These are phyloP conservation scores for Drosophila bunnanda DNA, from an alignment of 2,888 invertebrate genomes.

Conservation along the genomic window DNA sequence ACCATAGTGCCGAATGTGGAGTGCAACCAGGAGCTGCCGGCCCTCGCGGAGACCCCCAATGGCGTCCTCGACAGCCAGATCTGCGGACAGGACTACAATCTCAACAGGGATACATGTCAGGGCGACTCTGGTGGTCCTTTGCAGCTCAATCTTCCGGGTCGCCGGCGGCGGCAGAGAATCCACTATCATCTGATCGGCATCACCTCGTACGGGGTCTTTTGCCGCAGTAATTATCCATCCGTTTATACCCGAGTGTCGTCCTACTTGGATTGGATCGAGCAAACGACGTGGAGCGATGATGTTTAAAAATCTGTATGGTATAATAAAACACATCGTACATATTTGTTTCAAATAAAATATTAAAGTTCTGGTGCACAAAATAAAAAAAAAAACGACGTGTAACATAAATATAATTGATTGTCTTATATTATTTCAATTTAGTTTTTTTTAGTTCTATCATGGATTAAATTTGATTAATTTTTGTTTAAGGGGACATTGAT, in stretches of 20 bases:
- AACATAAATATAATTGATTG: neutral
- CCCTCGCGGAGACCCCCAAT: constrained; percentile 62
- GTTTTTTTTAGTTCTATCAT: neutral
- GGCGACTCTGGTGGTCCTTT: constrained; percentile 84
- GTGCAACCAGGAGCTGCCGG: constrained; percentile 75
- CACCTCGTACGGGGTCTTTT: constrained; percentile 83
- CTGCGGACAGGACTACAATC: constrained; percentile 79
- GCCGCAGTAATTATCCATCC: constrained; percentile 80
- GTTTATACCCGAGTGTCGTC: constrained; percentile 81
- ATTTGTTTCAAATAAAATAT: no score
- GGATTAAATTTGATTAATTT: neutral
- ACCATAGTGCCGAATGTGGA: constrained; percentile 79
- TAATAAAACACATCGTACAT: no score
- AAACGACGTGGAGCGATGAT: constrained; percentile 67
- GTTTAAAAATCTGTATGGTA: neutral
- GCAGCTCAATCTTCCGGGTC: constrained; percentile 78
- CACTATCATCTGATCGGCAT: constrained; percentile 82
- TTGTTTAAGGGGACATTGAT: neutral
- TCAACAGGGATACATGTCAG: constrained; percentile 83
- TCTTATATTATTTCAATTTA: neutral
- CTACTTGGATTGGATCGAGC: constrained; percentile 83
- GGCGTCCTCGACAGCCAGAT: constrained; percentile 82
- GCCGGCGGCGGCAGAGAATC: constrained; percentile 55
- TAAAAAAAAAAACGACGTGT: no score
- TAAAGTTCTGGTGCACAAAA: no score